Percentiles rank a stretch among this genome's conserved stretches.
These are phyloP conservation scores for Nothocercus julius DNA, from an alignment of 2,113 vertebrate species.

Conservation along the genomic window DNA sequence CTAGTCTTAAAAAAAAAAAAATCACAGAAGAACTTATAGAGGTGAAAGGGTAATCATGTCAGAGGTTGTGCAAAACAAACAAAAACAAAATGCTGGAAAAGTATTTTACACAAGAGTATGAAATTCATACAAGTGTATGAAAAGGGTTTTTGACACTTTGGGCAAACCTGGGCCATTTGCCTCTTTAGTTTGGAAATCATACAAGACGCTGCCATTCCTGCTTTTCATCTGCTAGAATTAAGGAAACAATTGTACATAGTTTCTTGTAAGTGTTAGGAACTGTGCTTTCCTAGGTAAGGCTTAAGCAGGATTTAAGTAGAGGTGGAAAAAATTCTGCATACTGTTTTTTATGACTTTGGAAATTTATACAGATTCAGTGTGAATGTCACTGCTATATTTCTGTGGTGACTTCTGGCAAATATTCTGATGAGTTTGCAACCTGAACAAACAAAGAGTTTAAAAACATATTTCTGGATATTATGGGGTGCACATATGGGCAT, in stretches of 20 bases:
- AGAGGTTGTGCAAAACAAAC: background rate
- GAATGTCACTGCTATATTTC: background rate
- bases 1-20: background rate
- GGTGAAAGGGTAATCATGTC: background rate
- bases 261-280: background rate
- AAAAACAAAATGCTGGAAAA: background rate
- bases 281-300: background rate
- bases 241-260: background rate
- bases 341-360: background rate
- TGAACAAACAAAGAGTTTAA: background rate
- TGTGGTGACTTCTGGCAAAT: background rate
- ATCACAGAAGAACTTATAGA: fast-evolving
- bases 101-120: background rate
- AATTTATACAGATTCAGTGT: background rate
- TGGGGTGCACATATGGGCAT: background rate
- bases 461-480: background rate
- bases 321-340: background rate
- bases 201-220: background rate
- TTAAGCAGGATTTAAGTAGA: background rate
- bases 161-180: background rate
- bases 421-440: background rate
- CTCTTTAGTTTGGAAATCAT: background rate
- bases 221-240: background rate
- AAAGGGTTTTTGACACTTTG: background rate
- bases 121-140: background rate